Base-by-base conservation (phyloP, 2,888 invertebrate genomes). In the Andrena praecox region DNA sequence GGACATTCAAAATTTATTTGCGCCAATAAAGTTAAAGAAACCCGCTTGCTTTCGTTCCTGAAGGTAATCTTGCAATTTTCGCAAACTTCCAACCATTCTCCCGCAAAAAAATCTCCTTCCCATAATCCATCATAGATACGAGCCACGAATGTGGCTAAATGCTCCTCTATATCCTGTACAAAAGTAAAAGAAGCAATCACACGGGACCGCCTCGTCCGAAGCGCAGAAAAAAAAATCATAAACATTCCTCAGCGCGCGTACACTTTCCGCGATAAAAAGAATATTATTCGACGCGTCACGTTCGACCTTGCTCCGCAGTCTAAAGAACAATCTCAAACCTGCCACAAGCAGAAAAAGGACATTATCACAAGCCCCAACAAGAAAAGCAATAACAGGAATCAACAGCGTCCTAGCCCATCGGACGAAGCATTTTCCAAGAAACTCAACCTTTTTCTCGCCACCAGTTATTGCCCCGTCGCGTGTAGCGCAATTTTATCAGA, bases 301-400 rank as follows among this genome's bases (percentile, higher is more conserved):
- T 33, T 16, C 12, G 29, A 62, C 52, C 24, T 72, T 77, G 59
- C 62, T 77, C n/a, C 12, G 60, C 33, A 6, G 59, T 20, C 35
- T 27, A 10, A 60, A 64, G 66, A 72, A 72, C 52, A 16, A 52
- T 62, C 50, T 62, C 31, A 59, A 66, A 77, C 35, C 67, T 66
- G 52, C 10, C 10, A 6, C 50, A 27, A 66, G 48, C 50, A n/a
- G 5, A 20, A 66, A 50, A 35, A 42, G 48, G 0, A 2, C 48
- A 27, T 56, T 48, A 54, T 29, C 35, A 29, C 35, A 16, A n/a
- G 24, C 33, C 8, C 10, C 20, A 2, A 7, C 31, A 48, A 48
- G 31, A 35, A 31, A 31, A 24, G 48, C 20, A 62, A 68, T 68
- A 62, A 68, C 24, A 56, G 42, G 31, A 16, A 27, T 16, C 50